Evolutionary conservation across 2,797 vertebrate genomes (phyloP).

Genomic region (Graptemys geographica): DNA sequence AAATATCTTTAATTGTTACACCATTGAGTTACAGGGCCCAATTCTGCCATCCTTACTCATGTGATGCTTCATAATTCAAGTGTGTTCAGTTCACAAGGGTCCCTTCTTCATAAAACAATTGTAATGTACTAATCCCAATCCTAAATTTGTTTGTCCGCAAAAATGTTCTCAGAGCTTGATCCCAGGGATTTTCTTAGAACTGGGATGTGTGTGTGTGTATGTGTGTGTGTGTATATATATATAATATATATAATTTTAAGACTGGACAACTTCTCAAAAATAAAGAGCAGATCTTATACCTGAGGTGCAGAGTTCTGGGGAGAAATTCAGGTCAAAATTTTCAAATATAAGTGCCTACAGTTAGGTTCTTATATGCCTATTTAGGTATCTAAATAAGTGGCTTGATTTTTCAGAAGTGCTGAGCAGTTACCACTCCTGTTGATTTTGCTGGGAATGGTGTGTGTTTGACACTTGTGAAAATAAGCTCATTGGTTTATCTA

Average conservation of each 20-base stretch:
- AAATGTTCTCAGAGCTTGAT: constrained; percentile 40
- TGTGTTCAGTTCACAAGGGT: not conserved
- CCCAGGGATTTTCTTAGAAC: constrained; percentile 39
- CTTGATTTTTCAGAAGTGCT: not conserved
- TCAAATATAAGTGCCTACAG: constrained; percentile 28
- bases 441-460: not conserved
- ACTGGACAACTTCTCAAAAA: constrained; percentile 59
- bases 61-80: not conserved
- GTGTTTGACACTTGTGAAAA: rapidly evolving
- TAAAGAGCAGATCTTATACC: constrained; percentile 57
- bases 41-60: not conserved
- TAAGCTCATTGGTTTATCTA: rapidly evolving
- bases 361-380: not conserved
- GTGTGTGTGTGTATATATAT: not conserved
- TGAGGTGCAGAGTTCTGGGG: constrained; percentile 47
- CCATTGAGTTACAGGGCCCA: not conserved
- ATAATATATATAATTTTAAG: constrained; percentile 52
- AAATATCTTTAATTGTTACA: not conserved
- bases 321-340: constrained; percentile 59
- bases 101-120: not conserved
- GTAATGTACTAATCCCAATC: constrained; percentile 18
- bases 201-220: not conserved
- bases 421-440: constrained; percentile 17
- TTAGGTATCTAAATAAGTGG: constrained; percentile 30
- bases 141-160: constrained; percentile 24